phyloP scores from a whole-genome alignment of 2,888 invertebrate genomes.

The Unio delphinus region DNA sequence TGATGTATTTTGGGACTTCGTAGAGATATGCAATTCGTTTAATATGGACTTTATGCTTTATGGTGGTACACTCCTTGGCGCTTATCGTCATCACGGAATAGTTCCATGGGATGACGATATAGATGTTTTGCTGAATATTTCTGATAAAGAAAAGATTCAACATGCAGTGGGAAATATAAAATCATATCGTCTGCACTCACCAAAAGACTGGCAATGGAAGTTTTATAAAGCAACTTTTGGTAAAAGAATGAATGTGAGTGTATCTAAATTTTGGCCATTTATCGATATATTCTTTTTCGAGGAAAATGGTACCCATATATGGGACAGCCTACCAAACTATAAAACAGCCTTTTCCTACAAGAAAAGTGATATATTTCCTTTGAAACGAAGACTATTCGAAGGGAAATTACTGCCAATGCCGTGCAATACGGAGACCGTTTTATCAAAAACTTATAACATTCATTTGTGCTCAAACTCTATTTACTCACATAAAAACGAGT shows the following conservation, averaged over 20 bases:
- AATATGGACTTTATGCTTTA: constrained; percentile 34
- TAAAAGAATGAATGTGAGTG: too few species aligned
- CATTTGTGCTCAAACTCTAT: constrained; percentile 14
- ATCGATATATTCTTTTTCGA: constrained; percentile 26
- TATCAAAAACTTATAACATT: constrained; percentile 19
- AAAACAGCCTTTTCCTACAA: constrained; percentile 15
- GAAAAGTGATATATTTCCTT: constrained; percentile 24
- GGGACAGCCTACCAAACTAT: constrained; percentile 25
- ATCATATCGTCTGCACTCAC: constrained; percentile 15
- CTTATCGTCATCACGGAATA: constrained; percentile 36
- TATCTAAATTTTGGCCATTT: constrained; percentile 21
- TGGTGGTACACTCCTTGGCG: constrained; percentile 41
- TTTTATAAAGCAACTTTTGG: constrained; percentile 13
- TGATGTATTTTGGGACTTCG: constrained; percentile 15
- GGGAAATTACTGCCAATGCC: constrained; percentile 16
- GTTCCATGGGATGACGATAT: constrained; percentile 50
- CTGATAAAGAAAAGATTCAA: constrained; percentile 19
- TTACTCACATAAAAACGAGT: constrained; percentile 8
- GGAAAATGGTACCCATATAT: constrained; percentile 28
- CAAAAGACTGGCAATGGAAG: constrained; percentile 35
- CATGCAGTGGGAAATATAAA: constrained; percentile 10
- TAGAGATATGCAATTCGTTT: constrained; percentile 8
- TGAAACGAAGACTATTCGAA: constrained; percentile 15
- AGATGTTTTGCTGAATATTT: constrained; percentile 34
- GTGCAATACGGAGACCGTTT: constrained; percentile 7